Evolutionary conservation across 37 sponge, comb jelly and placozoan species (phyloP).

Genomic region (Geodia barretti): DNA sequence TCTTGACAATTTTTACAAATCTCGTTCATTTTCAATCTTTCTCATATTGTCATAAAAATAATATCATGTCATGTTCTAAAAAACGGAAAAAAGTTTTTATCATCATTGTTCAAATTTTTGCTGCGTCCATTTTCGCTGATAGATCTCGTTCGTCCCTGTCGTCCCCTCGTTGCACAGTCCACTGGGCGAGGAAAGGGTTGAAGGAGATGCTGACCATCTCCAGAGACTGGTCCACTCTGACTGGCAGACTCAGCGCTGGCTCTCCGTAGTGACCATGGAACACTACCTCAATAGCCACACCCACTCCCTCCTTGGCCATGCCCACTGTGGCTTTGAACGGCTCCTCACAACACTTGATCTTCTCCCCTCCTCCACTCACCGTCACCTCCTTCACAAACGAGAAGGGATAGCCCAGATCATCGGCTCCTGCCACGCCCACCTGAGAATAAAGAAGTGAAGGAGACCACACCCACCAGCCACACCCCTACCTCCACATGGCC

Average conservation of each 20-base stretch:
- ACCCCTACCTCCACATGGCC: neutral
- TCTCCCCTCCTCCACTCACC: neutral
- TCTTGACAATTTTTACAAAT: neutral
- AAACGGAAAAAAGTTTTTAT: no score
- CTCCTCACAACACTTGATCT: neutral
- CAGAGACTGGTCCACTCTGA: conserved; percentile 3
- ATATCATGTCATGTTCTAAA: no score
- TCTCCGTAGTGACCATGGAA: conserved; percentile 68
- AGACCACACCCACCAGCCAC: neutral
- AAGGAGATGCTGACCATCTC: conserved; percentile 17
- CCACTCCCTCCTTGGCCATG: neutral
- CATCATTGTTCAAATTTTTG: no score
- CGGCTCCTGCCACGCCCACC: conserved; percentile 41
- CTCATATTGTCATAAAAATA: no score
- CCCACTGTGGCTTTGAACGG: neutral
- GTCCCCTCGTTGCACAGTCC: conserved; percentile 35
- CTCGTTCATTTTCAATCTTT: no score
- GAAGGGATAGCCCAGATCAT: conserved; percentile 51
- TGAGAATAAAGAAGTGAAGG: neutral
- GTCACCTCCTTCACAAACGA: conserved; percentile 53
- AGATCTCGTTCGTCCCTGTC: no score
- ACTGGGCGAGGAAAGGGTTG: conserved; percentile 62
- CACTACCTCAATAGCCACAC: conserved; percentile 1
- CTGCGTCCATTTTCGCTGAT: no score
- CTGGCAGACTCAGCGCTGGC: conserved; percentile 26